Evolutionary conservation across 1,140 invertebrate species (phyloP), one percentile per base, ranked within the genome.

Genomic region (Lethrus apterus): DNA sequence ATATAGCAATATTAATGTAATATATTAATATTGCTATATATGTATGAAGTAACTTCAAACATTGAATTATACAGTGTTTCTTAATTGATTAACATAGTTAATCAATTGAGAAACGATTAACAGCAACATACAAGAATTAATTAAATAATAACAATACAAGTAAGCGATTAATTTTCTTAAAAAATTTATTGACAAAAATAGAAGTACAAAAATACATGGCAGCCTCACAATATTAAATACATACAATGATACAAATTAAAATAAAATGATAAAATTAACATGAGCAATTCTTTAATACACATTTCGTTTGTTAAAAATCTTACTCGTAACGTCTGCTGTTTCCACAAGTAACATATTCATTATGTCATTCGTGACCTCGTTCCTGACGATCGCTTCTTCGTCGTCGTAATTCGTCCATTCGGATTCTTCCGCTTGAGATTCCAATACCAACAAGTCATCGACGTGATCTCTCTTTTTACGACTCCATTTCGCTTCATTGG

Each of bases 321-420:
- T 48, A 17, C 32, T 48, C 23, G 55, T 51, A 48, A 54, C 48
- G 29, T 50, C 34, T 29, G 72, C 70, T 11, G 82, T 81, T 54
- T 86, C 81, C 24, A 68, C 62, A 7, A 86, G 50, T 13, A 86
- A 62, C 18, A 70, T 69, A 45, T 82, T 74, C 31, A 84, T 65
- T 56, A 86, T 76, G 31, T 74, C 71, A 45, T 76, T 70, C 0
- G 80, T 77, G 4, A 84, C 63, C 49, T 80, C 73, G 56, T 81
- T 76, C 60, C 84, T 86, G 2, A 86, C 76, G 7, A 74, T 70
- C 2, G 79, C 58, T 58, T 84, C 82, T 57, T 85, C 83, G 14
- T 76, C 68, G 57, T 82, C 77, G 58, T 81, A 86, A 56, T 81
- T 79, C 0, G 80, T 77, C 83, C 83, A 86, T 35, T 79, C 72